Evolutionary conservation across 2,797 vertebrate genomes (phyloP).

Genomic region (Spea hammondii): DNA sequence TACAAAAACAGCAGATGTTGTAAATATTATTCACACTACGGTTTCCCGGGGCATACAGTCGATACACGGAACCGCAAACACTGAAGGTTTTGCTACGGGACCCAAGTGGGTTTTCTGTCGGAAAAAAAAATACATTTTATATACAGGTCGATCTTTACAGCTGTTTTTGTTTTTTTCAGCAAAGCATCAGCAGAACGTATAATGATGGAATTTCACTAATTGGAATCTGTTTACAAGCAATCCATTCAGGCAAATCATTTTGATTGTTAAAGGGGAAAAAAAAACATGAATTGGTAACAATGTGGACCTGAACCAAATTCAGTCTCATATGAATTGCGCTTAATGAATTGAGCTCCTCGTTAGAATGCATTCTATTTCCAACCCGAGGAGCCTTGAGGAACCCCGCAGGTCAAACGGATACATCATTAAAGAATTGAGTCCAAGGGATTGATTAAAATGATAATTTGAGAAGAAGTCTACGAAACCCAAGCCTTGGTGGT

Average conservation of each 20-base stretch:
- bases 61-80: too few species aligned
- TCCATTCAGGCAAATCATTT: slow-evolving; percentile 16
- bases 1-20: too few species aligned
- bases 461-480: not conserved
- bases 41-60: too few species aligned
- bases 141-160: not conserved
- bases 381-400: slow-evolving; percentile 7
- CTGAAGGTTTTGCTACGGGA: too few species aligned
- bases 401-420: not conserved
- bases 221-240: slow-evolving; percentile 20
- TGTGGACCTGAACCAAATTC: not conserved
- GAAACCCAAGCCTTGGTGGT: too few species aligned
- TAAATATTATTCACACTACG: too few species aligned
- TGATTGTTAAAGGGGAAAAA: not conserved
- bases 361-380: slow-evolving; percentile 2
- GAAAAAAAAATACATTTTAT: not conserved
- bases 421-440: not conserved
- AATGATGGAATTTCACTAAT: slow-evolving; percentile 11
- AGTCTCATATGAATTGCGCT: slow-evolving; percentile 20
- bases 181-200: not conserved
- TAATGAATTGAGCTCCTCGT: slow-evolving; percentile 23
- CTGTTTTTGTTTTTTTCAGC: not conserved
- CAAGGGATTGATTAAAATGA: not conserved
- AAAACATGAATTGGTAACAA: not conserved
- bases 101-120: not conserved